These are phyloP conservation scores for Meloidogyne hapla DNA, from an alignment of 1,140 invertebrate genomes.

Conservation along the genomic window DNA sequence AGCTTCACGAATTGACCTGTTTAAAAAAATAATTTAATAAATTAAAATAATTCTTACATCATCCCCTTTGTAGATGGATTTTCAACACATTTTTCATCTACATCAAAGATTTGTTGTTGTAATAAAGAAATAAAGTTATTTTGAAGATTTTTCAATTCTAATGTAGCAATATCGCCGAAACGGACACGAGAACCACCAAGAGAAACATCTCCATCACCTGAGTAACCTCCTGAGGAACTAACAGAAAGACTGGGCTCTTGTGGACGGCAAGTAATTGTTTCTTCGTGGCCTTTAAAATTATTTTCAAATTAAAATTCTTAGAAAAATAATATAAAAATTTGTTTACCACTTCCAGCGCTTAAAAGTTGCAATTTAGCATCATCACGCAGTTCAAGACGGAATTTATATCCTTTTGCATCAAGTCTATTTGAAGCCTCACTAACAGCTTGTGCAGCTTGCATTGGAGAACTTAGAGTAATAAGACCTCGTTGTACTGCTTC, in stretches of 20 bases:
- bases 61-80: conserved; percentile 55
- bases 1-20: conserved; percentile 57
- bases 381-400: conserved; percentile 56
- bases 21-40: too few relatives aligned
- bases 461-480: conserved; percentile 72
- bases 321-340: background rate
- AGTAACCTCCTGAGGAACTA: conserved; percentile 31
- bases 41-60: conserved; percentile 2
- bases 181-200: conserved; percentile 43
- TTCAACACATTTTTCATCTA: conserved; percentile 57
- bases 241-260: conserved; percentile 58
- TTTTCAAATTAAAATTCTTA: background rate
- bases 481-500: conserved; percentile 83
- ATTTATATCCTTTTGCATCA: conserved; percentile 62
- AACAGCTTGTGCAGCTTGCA: conserved; percentile 79
- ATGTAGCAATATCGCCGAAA: conserved; percentile 57
- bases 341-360: conserved; percentile 9
- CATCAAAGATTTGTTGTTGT: conserved; percentile 48
- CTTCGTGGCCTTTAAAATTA: conserved; percentile 42
- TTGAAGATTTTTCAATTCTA: conserved; percentile 58
- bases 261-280: conserved; percentile 52
- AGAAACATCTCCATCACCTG: conserved; percentile 41
- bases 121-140: conserved; percentile 58
- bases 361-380: conserved; percentile 26
- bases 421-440: conserved; percentile 74